These are phyloP conservation scores for Gonocerus acuteangulatus DNA, from an alignment of 2,888 invertebrate species.

Conservation along the genomic window DNA sequence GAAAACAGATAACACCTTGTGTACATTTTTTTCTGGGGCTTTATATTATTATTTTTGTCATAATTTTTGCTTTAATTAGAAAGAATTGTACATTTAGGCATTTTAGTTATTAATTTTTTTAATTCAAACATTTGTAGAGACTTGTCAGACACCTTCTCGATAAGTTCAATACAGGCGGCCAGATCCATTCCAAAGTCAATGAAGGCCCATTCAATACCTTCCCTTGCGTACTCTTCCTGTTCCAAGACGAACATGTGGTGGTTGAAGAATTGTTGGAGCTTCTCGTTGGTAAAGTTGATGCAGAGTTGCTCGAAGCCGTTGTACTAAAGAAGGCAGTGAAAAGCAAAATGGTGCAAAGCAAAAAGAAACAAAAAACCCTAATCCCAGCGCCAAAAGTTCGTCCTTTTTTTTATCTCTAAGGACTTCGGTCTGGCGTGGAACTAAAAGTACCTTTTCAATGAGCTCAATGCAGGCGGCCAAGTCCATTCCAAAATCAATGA, in stretches of 20 bases:
- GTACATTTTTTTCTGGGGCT: background rate
- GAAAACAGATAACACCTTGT: background rate
- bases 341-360: background rate
- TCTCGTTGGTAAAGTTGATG: constrained; percentile 94
- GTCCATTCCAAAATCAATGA: constrained; percentile 97
- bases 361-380: constrained; percentile 13
- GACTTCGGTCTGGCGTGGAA: constrained; percentile 10
- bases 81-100: background rate
- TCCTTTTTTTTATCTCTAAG: background rate
- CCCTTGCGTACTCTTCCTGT: constrained; percentile 89
- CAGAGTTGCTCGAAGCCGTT: constrained; percentile 93
- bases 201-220: constrained; percentile 84
- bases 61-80: background rate
- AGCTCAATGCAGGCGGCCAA: constrained; percentile 91
- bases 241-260: constrained; percentile 93
- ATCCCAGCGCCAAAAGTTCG: background rate
- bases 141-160: constrained; percentile 67
- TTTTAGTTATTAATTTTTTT: background rate
- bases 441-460: constrained; percentile 72
- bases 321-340: constrained; percentile 51
- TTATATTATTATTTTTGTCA: background rate
- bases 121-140: no score
- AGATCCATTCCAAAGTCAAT: constrained; percentile 95
- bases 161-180: constrained; percentile 80
- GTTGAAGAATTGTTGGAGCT: constrained; percentile 92